Evolutionary conservation across 2,113 vertebrate genomes (phyloP).

Genomic region (Siniperca knerii): DNA sequence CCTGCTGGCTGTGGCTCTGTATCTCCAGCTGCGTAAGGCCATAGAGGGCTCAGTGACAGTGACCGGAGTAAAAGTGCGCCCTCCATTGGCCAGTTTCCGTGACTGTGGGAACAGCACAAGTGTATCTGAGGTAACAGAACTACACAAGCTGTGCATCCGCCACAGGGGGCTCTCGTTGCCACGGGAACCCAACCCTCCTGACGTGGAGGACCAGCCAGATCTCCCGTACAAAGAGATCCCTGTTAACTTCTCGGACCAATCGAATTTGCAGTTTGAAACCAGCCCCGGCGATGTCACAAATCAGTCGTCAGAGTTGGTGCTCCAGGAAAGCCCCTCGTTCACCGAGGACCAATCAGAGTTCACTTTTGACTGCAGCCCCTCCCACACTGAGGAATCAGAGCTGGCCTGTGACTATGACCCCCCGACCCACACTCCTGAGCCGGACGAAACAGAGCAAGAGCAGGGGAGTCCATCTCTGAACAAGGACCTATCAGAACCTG

Average conservation of each 20-base stretch:
- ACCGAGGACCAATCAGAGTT: slow-evolving; percentile 80
- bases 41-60: slow-evolving; percentile 96
- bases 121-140: slow-evolving; percentile 93
- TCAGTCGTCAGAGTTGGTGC: slow-evolving; percentile 70
- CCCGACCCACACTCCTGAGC: slow-evolving; percentile 59
- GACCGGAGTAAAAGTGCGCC: slow-evolving; percentile 96
- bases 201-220: slow-evolving; percentile 79
- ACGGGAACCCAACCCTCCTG: slow-evolving; percentile 87
- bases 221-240: slow-evolving; percentile 82
- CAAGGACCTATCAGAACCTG: slow-evolving; percentile 69
- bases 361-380: slow-evolving; percentile 82
- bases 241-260: slow-evolving; percentile 82
- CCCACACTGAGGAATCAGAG: slow-evolving; percentile 82
- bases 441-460: slow-evolving; percentile 56
- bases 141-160: slow-evolving; percentile 94
- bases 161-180: slow-evolving; percentile 91
- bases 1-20: neutral
- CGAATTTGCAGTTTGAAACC: slow-evolving; percentile 75
- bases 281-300: slow-evolving; percentile 66
- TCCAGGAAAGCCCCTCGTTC: slow-evolving; percentile 80
- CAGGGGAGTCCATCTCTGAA: slow-evolving; percentile 31
- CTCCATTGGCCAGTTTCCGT: slow-evolving; percentile 96
- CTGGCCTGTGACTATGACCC: slow-evolving; percentile 78
- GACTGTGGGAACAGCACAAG: slow-evolving; percentile 91
- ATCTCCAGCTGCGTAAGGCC: slow-evolving; percentile 92